These are phyloP conservation scores for Cervus canadensis DNA, from an alignment of 2,113 vertebrate species.

Conservation along the genomic window DNA sequence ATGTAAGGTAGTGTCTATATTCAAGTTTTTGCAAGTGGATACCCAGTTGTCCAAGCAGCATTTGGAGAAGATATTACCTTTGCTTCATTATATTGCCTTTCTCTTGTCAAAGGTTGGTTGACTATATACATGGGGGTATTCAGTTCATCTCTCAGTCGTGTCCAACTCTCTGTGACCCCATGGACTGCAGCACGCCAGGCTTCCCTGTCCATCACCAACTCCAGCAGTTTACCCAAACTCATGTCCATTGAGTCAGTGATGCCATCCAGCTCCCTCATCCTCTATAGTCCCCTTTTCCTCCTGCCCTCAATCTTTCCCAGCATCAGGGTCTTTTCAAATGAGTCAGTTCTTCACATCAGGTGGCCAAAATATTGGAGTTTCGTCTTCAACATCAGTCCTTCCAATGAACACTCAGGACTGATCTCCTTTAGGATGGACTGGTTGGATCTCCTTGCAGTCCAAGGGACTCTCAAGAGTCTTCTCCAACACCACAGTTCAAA, in stretches of 20 bases:
- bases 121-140: background rate
- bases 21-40: background rate
- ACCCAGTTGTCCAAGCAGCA: background rate
- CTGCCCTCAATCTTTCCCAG: background rate
- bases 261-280: background rate
- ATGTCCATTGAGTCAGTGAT: background rate
- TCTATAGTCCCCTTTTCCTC: background rate
- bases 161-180: background rate
- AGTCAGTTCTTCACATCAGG: fast-evolving
- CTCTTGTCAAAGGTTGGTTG: background rate
- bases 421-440: background rate
- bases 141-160: background rate
- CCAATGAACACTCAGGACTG: background rate
- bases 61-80: background rate
- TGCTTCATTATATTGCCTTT: background rate
- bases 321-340: background rate
- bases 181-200: fast-evolving
- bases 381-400: background rate
- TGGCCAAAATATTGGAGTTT: background rate
- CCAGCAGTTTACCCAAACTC: fast-evolving
- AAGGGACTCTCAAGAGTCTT: background rate
- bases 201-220: background rate
- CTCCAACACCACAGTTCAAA: background rate
- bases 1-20: background rate
- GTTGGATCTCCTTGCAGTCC: background rate